A percentile compares a stretch with the other conserved stretches of the same genome.
These are phyloP conservation scores for Myzus persicae DNA, from an alignment of 1,140 invertebrate species.

Conservation along the genomic window DNA sequence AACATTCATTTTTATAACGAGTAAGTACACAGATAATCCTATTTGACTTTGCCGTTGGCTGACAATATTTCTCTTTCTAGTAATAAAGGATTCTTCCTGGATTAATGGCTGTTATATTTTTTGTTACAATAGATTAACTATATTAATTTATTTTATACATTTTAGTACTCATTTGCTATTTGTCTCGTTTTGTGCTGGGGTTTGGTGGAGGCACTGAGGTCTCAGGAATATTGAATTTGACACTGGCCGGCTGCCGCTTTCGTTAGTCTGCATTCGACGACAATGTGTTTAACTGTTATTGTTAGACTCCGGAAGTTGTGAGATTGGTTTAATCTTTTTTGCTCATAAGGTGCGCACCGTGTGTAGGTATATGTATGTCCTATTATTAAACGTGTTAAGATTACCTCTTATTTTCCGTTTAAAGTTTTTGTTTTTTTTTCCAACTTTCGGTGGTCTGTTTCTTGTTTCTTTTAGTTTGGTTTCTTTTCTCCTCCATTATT, in stretches of 20 bases:
- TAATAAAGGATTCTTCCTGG: too few species aligned
- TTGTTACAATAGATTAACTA: not conserved
- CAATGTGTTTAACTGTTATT: not conserved
- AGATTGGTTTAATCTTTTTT: not conserved
- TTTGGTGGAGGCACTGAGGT: not conserved
- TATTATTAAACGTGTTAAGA: not conserved
- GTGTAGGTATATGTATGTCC: not conserved
- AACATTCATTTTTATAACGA: too few species aligned
- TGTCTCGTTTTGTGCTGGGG: too few species aligned
- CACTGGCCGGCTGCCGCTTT: too few species aligned
- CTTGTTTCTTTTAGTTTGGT: not conserved
- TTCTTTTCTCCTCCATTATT: too few species aligned
- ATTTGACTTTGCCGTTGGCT: too few species aligned
- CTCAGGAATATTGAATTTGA: not conserved
- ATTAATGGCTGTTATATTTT: too few species aligned
- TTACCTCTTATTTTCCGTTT: not conserved
- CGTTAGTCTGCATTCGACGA: not conserved
- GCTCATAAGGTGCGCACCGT: not conserved
- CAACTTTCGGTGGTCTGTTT: not conserved
- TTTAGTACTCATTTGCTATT: not conserved
- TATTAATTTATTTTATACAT: not conserved
- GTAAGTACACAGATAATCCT: too few species aligned
- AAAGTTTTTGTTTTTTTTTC: not conserved
- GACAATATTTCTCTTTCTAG: too few species aligned
- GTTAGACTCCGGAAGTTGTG: not conserved